phyloP scores from a whole-genome alignment of 2,113 vertebrate genomes.

The mouse (Mus musculus) region GRCm39 chr15:81060001-81060500 shows the following conservation, averaged over 20 bases:
- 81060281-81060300: neutral
- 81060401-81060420: neutral
- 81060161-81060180: slow-evolving; percentile 14
- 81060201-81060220: neutral
- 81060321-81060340: too few species aligned
- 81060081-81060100: neutral
- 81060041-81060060: slow-evolving; percentile 1
- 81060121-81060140: neutral
- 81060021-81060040: neutral
- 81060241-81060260: neutral
- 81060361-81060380: neutral
- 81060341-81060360: neutral
- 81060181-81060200: neutral
- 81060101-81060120: slow-evolving; percentile 5
- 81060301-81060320: neutral
- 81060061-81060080: neutral
- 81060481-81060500: neutral
- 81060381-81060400: neutral
- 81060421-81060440: neutral
- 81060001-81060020: neutral
- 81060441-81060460: neutral
- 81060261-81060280: neutral
- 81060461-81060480: neutral
- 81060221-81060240: too few species aligned
- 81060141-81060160: neutral